Base-by-base conservation (phyloP, 2,888 invertebrate species). In the Drosophila sordidula region DNA sequence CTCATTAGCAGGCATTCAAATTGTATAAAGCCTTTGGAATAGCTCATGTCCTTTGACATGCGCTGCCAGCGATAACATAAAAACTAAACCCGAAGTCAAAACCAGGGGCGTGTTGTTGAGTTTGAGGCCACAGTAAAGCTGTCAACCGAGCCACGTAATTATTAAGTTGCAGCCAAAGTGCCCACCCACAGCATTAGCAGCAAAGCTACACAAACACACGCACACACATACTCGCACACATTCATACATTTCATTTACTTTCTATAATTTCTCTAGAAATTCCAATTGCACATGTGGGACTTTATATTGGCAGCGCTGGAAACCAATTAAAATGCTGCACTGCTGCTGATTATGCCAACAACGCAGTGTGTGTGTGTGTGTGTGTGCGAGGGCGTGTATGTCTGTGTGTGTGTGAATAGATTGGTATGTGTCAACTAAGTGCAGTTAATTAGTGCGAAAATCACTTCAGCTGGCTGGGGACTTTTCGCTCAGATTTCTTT, bases 391-490 rank as follows among this genome's bases (percentile, higher is more conserved):
- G 41, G 51, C 38, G 32, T 41, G 66, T 75, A 55, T 78, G 72
- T 80, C 74, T 77, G 32, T 41, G 66, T 75, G 57, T 78, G 72
- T 80, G 77, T 77, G 82, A 72, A 70, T 80, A 86, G 86, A 85
- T 85, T 85, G 84, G 84, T 86, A 86, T 85, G 85, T 85, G 85
- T 85, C 84, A 85, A 85, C 85, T 80, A 86, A 87, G 85, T 87
- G 85, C 85, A 86, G 86, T 86, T 86, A 86, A 86, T 86, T 86
- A 86, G 86, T 87, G 86, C 80, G 85, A 85, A 85, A 86, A 85
- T 85, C 87, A 85, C 83, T 87, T 82, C 75, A 86, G 85, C 85
- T 85, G 81, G 79, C 87, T 78, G 61, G 84, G 78, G 87, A 85
- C 69, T 76, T 80, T 83, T 68, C 68, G 68, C 75, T 68, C 62